These are phyloP conservation scores for Pseudomyrmex sp. DNA, from an alignment of 1,140 invertebrate species.

Conservation along the genomic window DNA sequence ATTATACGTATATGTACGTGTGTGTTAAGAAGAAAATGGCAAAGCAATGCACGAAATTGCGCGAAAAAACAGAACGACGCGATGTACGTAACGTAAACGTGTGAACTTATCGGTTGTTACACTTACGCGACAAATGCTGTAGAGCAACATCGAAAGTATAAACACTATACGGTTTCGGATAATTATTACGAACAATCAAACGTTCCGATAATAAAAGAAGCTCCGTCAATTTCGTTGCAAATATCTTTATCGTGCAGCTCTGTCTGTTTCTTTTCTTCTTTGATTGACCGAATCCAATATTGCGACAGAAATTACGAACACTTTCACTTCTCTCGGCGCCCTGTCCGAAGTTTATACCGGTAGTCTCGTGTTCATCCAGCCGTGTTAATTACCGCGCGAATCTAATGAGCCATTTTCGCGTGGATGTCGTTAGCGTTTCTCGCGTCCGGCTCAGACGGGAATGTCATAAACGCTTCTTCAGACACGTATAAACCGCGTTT, in stretches of 20 bases:
- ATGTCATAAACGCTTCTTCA: conserved; percentile 18
- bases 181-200: not conserved
- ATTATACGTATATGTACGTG: too few species aligned
- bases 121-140: not conserved
- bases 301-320: conserved; percentile 15
- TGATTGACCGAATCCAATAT: not conserved
- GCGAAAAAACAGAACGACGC: too few species aligned
- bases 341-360: not conserved
- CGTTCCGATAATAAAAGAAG: not conserved
- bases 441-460: not conserved
- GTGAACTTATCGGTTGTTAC: too few species aligned
- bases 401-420: conserved; percentile 22
- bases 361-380: conserved; percentile 1
- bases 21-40: too few species aligned
- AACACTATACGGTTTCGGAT: too few species aligned
- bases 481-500: conserved; percentile 16
- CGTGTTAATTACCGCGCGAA: conserved; percentile 37
- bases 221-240: not conserved
- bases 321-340: conserved; percentile 5
- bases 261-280: not conserved
- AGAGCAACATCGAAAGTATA: too few species aligned
- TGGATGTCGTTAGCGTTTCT: conserved; percentile 22
- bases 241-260: not conserved
- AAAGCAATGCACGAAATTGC: too few species aligned
- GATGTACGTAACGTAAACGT: too few species aligned